phyloP scores from a whole-genome alignment of 1,140 invertebrate genomes.

The Stenopsyche tienmushanensis region DNA sequence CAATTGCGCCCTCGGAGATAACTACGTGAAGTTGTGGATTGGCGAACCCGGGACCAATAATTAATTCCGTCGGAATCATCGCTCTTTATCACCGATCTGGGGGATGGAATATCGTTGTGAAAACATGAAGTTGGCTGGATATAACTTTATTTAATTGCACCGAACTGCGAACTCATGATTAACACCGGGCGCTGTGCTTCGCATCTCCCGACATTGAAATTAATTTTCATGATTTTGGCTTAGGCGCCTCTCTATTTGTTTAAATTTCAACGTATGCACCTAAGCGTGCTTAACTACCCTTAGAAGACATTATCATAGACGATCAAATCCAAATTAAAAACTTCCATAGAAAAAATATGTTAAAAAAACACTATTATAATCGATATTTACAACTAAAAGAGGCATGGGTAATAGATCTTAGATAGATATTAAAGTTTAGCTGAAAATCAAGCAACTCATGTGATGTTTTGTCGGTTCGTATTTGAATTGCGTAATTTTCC shows the following conservation, averaged over 20 bases:
- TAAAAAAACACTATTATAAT: too few species aligned
- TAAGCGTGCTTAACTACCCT: too few species aligned
- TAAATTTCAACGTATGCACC: too few species aligned
- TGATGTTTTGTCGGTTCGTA: too few species aligned
- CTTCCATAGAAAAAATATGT: too few species aligned
- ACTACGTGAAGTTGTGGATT: constrained; percentile 22
- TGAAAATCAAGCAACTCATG: too few species aligned
- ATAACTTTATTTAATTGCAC: constrained; percentile 38
- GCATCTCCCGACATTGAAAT: background rate
- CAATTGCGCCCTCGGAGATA: constrained; percentile 29
- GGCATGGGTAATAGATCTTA: too few species aligned
- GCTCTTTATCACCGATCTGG: constrained; percentile 34
- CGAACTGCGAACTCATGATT: constrained; percentile 17
- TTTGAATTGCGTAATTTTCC: too few species aligned
- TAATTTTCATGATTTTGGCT: background rate
- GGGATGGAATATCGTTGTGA: constrained; percentile 6
- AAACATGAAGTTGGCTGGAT: constrained; percentile 18
- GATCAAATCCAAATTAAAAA: too few species aligned
- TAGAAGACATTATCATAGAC: too few species aligned
- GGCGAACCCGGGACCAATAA: constrained; percentile 5
- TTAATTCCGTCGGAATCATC: constrained; percentile 33
- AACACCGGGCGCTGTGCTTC: constrained; percentile 13
- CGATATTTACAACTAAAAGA: too few species aligned
- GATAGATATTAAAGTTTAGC: too few species aligned
- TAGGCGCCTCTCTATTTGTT: background rate